Evolutionary conservation across 2,797 vertebrate genomes (phyloP).

Genomic region (Pitangus sulphuratus): DNA sequence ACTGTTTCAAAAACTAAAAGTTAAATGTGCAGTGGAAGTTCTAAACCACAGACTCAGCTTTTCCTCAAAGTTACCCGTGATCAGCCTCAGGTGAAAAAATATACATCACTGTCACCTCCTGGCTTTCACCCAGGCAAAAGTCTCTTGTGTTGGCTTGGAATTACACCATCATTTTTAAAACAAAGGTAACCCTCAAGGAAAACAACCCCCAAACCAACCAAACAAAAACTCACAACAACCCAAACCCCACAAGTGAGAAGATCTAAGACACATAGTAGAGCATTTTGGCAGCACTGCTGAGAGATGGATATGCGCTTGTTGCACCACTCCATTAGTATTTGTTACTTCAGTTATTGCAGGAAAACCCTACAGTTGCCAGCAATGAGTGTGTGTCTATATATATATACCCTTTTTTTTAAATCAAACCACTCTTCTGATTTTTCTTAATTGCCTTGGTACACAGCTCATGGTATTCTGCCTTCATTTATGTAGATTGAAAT

Average conservation of each 20-base stretch:
- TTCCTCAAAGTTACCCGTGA: background rate
- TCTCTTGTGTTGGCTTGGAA: background rate
- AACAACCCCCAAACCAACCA: background rate
- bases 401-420: background rate
- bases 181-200: background rate
- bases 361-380: background rate
- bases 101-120: background rate
- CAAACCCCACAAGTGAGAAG: background rate
- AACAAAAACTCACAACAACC: background rate
- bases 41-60: background rate
- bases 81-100: background rate
- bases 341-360: background rate
- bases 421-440: background rate
- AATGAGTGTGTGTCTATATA: rapidly evolving
- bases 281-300: background rate
- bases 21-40: background rate
- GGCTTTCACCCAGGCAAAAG: background rate
- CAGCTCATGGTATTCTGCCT: background rate
- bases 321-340: background rate
- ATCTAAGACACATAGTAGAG: background rate
- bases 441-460: background rate
- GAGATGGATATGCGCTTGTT: rapidly evolving
- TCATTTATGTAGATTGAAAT: conserved; percentile 19
- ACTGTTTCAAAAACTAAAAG: background rate
- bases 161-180: background rate